Conservation (phyloP, 2,888 invertebrate genomes). For the Azorinus chamasolen region DNA sequence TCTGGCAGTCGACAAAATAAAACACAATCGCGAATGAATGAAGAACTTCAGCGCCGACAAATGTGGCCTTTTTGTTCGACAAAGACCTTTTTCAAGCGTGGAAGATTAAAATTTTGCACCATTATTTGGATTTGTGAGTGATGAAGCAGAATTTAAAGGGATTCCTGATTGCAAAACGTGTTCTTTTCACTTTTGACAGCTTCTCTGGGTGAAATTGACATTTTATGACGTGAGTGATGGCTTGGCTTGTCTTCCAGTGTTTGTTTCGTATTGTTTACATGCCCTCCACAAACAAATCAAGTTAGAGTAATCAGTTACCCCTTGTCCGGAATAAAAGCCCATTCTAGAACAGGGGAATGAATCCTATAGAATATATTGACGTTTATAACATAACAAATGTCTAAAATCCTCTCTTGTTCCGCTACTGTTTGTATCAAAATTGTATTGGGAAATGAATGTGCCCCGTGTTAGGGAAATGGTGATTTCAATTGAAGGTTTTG, state of each 20-base stretch:
- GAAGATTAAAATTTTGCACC: constrained; percentile 60
- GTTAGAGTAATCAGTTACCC: constrained; percentile 58
- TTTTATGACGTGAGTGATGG: constrained; percentile 60
- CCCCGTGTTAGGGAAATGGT: background rate
- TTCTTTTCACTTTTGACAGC: constrained; percentile 55
- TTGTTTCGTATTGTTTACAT: constrained; percentile 62
- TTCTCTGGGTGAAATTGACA: constrained; percentile 57
- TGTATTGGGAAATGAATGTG: background rate
- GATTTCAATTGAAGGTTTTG: background rate
- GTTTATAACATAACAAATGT: constrained; percentile 46
- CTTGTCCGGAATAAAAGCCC: constrained; percentile 33
- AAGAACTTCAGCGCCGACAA: constrained; percentile 44
- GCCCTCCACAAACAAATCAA: constrained; percentile 59
- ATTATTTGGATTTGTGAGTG: constrained; percentile 53
- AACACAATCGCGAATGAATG: constrained; percentile 34
- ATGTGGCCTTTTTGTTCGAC: constrained; percentile 48
- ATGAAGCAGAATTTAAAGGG: constrained; percentile 54
- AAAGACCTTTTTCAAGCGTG: constrained; percentile 51
- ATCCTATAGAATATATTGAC: constrained; percentile 49
- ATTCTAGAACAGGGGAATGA: constrained; percentile 25
- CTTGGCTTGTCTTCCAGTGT: constrained; percentile 53
- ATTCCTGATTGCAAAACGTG: constrained; percentile 54
- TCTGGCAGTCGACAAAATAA: constrained; percentile 25
- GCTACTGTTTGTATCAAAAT: too few relatives aligned
- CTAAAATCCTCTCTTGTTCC: background rate